Evolutionary conservation across 2,888 invertebrate species (phyloP), one percentile per base, ranked within the genome.

Genomic region (Nomada lathburiana): DNA sequence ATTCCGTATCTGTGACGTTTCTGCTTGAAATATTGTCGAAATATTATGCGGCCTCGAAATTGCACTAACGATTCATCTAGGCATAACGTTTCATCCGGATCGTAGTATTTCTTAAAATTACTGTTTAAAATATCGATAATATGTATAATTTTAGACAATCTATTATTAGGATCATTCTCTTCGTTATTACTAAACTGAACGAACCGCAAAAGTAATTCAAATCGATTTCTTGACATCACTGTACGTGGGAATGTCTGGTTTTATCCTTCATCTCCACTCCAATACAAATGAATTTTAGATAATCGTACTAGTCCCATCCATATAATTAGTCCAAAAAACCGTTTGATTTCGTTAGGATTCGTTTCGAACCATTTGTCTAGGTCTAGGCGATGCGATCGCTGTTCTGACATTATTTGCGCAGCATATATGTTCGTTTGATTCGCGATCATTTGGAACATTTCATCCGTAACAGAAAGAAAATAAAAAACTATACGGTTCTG

Each of bases 151-250:
- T 88, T 84, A 76, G 88, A 87, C 52, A 91, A 79, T 52, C 91
- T 84, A 69, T 74, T 73, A 18, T 52, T 70, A 52, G 65, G 52
- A 80, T 88, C 82, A 57, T 70, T 80, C 57, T 91, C 87, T 65
- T 91, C 89, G 69, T 90, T 76, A 62, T 90, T 70, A 20, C 89
- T 89, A 83, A 92, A 92, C 85, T 92, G 91, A 29, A 91, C 13
- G 86, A 91, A 90, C 76, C 85, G 88, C 29, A 90, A 81, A 11
- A 91, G 55, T 23, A 90, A 72, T 68, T 90, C 90, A 72, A 91
- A 92, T 9, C 90, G 63, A 77, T 91, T 91, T 42, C 90, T 77
- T 68, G 86, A 68, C 88, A 90, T 90, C 23, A 90, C 57, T 29
- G 86, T 86, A 55, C 85, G 63, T 29, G 90, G 81, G 87, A 89